Evolutionary conservation across 1,140 invertebrate species (phyloP).

Genomic region (Scaptomyza graminum): DNA sequence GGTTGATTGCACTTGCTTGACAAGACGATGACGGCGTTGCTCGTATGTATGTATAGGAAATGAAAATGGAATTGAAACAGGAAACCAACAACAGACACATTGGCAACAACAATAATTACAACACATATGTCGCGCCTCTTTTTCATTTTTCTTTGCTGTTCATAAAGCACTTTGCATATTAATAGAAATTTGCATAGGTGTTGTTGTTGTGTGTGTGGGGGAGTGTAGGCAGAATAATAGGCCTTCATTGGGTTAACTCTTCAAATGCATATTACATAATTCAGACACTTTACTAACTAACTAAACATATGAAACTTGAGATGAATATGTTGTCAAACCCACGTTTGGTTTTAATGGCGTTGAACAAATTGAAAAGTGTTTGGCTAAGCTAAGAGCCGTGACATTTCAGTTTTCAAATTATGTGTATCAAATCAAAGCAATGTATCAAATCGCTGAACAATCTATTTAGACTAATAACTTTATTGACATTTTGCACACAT

Average conservation of each 20-base stretch:
- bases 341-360: background rate
- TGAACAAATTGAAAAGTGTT: background rate
- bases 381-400: constrained; percentile 7
- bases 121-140: constrained; percentile 55
- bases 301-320: background rate
- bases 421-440: constrained; percentile 5
- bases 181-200: constrained; percentile 77
- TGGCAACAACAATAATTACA: constrained; percentile 38
- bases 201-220: constrained; percentile 36
- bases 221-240: constrained; percentile 17
- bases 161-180: constrained; percentile 71
- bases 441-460: background rate
- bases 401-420: constrained; percentile 20
- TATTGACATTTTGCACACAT: constrained; percentile 18
- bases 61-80: constrained; percentile 73
- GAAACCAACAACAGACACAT: constrained; percentile 47
- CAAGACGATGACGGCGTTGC: constrained; percentile 33
- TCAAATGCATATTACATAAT: constrained; percentile 7
- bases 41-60: constrained; percentile 53
- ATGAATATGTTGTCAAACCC: background rate
- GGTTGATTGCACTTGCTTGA: constrained; percentile 74
- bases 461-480: background rate
- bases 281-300: background rate
- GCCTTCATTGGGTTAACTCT: constrained; percentile 15
- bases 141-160: constrained; percentile 21